phyloP scores from a whole-genome alignment of 2,888 invertebrate genomes.

The Polydrusus tereticollis region DNA sequence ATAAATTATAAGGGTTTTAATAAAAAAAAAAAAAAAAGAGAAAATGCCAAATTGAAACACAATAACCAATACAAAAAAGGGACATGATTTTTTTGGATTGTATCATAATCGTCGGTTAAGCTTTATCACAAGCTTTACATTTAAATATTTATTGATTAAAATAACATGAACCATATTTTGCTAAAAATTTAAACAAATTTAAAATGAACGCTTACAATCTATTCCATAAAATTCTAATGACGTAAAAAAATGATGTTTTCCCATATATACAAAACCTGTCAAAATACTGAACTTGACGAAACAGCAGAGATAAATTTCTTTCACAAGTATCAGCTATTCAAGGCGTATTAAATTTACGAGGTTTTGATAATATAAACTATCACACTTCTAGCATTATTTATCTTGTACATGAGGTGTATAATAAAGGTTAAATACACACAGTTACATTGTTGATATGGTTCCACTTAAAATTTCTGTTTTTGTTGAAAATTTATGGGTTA shows the following conservation, averaged over 20 bases:
- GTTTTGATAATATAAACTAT: slow-evolving; percentile 41
- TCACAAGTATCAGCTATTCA: slow-evolving; percentile 38
- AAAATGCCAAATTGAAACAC: too few species aligned
- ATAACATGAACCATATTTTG: too few species aligned
- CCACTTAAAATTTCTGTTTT: background rate
- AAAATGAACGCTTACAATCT: background rate
- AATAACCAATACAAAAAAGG: too few species aligned
- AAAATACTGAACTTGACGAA: slow-evolving; percentile 39
- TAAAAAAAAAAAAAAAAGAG: too few species aligned
- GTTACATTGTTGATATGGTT: slow-evolving; percentile 8
- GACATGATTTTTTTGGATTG: too few species aligned
- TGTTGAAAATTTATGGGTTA: background rate
- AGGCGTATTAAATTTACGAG: slow-evolving; percentile 35
- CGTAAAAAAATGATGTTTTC: slow-evolving; percentile 1
- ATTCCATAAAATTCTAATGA: background rate
- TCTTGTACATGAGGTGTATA: slow-evolving; percentile 9
- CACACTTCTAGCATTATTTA: slow-evolving; percentile 24
- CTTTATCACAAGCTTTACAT: too few species aligned
- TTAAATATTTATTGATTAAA: too few species aligned
- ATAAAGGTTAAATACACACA: slow-evolving; percentile 6
- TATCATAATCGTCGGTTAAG: too few species aligned
- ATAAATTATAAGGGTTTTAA: too few species aligned
- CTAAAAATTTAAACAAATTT: background rate
- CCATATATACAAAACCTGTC: slow-evolving; percentile 31
- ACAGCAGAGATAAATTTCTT: slow-evolving; percentile 28